Evolutionary conservation across 1,140 invertebrate genomes (phyloP).

Genomic region (Tetraneura akinire): DNA sequence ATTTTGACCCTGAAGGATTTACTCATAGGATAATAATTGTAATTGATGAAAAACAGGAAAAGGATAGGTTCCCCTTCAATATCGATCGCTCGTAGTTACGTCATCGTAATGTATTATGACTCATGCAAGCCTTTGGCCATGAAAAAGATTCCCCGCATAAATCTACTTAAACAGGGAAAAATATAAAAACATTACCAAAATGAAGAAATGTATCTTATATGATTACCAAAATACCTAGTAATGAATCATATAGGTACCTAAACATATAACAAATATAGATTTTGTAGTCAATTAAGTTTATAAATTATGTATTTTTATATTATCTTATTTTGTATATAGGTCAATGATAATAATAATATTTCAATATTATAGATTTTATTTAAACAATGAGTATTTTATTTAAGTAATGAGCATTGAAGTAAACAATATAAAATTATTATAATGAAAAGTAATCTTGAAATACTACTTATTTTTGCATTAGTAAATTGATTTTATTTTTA

Average conservation of each 20-base stretch:
- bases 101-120: conserved; percentile 33
- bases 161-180: not conserved
- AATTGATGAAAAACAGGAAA: conserved; percentile 24
- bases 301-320: no score
- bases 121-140: conserved; percentile 36
- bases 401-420: no score
- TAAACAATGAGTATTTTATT: no score
- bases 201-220: not conserved
- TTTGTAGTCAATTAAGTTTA: not conserved
- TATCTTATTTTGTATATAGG: not conserved
- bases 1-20: conserved; percentile 15
- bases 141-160: conserved; percentile 39
- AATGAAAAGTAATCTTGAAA: no score
- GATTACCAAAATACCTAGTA: not conserved
- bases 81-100: conserved; percentile 41
- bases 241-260: not conserved
- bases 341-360: conserved; percentile 6
- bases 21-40: conserved; percentile 25
- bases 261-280: not conserved
- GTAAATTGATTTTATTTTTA: no score
- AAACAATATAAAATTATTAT: no score
- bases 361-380: no score
- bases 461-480: no score
- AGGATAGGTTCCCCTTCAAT: conserved; percentile 9
- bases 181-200: not conserved